Percentiles rank a stretch among this genome's conserved stretches.
phyloP scores from a whole-genome alignment of 2,888 invertebrate genomes.

The Alloplasta piceator region DNA sequence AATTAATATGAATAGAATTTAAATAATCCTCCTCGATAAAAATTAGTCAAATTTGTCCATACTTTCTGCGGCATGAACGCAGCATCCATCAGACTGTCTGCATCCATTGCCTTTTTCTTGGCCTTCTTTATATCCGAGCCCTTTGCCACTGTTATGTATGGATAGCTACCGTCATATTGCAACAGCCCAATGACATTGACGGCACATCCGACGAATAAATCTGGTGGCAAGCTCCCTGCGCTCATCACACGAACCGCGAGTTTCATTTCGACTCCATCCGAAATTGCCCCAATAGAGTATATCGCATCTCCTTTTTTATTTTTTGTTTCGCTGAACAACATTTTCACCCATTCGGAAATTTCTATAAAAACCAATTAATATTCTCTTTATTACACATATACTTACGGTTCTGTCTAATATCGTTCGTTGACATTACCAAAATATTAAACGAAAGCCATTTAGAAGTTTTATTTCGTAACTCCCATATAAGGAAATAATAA shows the following conservation, averaged over 20 bases:
- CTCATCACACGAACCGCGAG: neutral
- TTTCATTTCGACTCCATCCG: neutral
- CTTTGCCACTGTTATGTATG: neutral
- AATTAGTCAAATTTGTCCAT: neutral
- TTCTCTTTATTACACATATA: too few relatives aligned
- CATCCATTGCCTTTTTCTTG: neutral
- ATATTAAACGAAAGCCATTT: too few relatives aligned
- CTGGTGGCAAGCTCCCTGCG: neutral
- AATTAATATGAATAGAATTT: neutral
- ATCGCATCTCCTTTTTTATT: neutral
- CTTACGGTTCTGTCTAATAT: too few relatives aligned
- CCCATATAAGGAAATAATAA: too few relatives aligned
- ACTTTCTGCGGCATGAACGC: neutral
- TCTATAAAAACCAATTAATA: neutral
- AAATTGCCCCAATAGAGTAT: neutral
- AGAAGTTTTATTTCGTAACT: too few relatives aligned
- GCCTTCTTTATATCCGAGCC: neutral
- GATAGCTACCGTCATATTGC: neutral
- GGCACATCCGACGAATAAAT: neutral
- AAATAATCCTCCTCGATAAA: neutral
- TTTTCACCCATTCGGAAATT: neutral
- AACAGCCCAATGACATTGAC: neutral
- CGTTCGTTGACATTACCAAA: too few relatives aligned
- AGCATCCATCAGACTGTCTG: neutral
- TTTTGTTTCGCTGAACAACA: slow-evolving; percentile 4